Evolutionary conservation across 2,797 vertebrate genomes (phyloP), one percentile per base, ranked within the genome.

Genomic region (Spondyliosoma cantharus): DNA sequence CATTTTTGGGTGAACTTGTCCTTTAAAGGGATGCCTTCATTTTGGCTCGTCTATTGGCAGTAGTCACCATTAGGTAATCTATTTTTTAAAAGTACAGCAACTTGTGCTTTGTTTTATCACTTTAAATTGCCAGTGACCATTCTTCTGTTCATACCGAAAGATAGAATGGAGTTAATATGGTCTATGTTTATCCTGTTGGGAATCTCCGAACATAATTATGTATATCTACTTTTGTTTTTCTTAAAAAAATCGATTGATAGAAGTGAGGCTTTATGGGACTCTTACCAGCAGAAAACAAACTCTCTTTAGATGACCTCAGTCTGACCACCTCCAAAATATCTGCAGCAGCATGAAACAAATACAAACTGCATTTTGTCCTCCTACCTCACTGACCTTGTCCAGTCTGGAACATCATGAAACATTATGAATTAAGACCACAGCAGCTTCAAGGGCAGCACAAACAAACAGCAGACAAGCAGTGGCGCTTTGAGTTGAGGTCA

Each of bases 361-460:
- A 54, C 42, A 68, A 17, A 61, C 53, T 62, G 66, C 64, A 43
- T 77, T 82, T 83, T 53, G 43, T 72, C 78, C 65, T 61, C 49
- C 27, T 59, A 70, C 77, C 48, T 32, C 15, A 1, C 45, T 68
- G 69, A 73, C 86, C 86, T 84, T 78, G 82, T 85, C 66, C 29
- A 14, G 49, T 70, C 64, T 78, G 66, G 63, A 77, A 85, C 72
- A 56, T 69, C 37, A 65, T 46, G 46, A 54, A 77, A 76, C 59
- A 68, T 80, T 74, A 79, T 76, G 66, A 92, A 82, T 84, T 82
- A 80, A 82, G 73, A 75, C 70, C 22, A 22, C 27, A 1, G 71
- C 48, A 48, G 50, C 66, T 82, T 89, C 85, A 90, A 91, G 88
- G 87, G 46, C 79, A 88, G 70, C 87, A 64, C 57, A 69, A 81